Evolutionary conservation across 2,888 invertebrate genomes (phyloP).

Genomic region (Argyresthia albistria): DNA sequence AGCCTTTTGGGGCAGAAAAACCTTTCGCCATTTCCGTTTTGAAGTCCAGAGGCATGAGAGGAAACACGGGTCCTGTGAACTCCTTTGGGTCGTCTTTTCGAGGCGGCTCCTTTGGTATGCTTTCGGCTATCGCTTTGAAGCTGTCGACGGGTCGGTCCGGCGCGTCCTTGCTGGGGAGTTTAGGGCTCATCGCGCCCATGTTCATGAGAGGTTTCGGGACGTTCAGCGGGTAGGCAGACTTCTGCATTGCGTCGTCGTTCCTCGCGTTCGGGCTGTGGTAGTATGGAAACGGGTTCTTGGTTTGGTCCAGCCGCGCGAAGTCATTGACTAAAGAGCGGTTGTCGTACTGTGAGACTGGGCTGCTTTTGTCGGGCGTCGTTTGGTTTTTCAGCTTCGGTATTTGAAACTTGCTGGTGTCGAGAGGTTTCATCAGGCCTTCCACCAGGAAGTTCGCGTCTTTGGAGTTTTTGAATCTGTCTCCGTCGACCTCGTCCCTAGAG

Average conservation of each 20-base stretch:
- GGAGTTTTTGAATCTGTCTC: constrained; percentile 74
- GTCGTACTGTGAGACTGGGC: constrained; percentile 46
- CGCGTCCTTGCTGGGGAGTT: constrained; percentile 44
- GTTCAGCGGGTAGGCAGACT: constrained; percentile 55
- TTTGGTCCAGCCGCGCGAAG: constrained; percentile 54
- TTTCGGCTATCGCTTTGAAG: constrained; percentile 50
- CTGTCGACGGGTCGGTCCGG: constrained; percentile 47
- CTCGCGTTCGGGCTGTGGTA: constrained; percentile 47
- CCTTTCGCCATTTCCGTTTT: constrained; percentile 62
- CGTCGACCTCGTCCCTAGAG: constrained; percentile 75
- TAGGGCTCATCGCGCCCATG: constrained; percentile 58
- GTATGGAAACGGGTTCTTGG: constrained; percentile 58
- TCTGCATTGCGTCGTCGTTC: constrained; percentile 45
- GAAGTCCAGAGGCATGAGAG: constrained; percentile 54
- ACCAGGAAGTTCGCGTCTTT: constrained; percentile 76
- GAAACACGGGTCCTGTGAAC: constrained; percentile 38
- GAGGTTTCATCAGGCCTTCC: constrained; percentile 83
- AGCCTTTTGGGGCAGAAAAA: constrained; percentile 57
- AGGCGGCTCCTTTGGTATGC: constrained; percentile 45
- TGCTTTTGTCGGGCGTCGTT: constrained; percentile 59
- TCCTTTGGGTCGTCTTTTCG: constrained; percentile 58
- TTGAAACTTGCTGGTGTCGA: constrained; percentile 88
- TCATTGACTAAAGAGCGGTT: constrained; percentile 58
- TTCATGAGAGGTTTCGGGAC: constrained; percentile 60
- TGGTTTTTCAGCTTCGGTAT: constrained; percentile 82